These are phyloP conservation scores for Dendrocopos noguchii DNA, from an alignment of 2,113 vertebrate genomes.

Conservation along the genomic window DNA sequence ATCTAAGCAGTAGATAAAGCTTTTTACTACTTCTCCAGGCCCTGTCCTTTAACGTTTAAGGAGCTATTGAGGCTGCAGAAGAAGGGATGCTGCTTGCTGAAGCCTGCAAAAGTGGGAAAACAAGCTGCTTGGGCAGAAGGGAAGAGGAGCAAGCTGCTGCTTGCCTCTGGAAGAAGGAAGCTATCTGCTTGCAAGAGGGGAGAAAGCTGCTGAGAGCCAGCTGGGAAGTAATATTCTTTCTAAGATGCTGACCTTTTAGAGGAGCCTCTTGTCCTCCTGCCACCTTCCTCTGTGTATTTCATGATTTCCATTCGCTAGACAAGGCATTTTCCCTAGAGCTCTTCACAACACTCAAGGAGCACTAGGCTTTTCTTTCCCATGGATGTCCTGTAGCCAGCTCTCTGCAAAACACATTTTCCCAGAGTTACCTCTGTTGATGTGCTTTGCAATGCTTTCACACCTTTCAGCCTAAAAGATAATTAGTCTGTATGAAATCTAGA, in stretches of 20 bases:
- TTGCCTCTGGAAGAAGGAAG: not conserved
- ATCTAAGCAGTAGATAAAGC: not conserved
- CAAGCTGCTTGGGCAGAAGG: not conserved
- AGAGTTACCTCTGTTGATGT: not conserved
- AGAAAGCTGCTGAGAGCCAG: not conserved
- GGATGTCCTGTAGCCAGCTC: not conserved
- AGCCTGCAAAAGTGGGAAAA: not conserved
- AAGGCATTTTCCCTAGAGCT: not conserved
- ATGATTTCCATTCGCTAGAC: not conserved
- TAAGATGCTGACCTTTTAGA: not conserved
- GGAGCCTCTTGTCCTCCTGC: not conserved
- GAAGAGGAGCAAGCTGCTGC: not conserved
- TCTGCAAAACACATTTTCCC: not conserved
- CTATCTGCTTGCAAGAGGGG: not conserved
- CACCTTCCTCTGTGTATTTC: not conserved
- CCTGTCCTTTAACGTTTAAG: not conserved
- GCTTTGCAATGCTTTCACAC: slow-evolving; percentile 6
- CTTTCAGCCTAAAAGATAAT: not conserved
- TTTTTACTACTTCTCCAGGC: not conserved
- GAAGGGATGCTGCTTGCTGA: not conserved
- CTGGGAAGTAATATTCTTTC: not conserved
- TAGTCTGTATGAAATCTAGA: slow-evolving; percentile 23
- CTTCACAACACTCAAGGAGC: not conserved
- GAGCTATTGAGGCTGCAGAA: not conserved
- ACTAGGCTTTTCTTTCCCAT: not conserved